phyloP scores from a whole-genome alignment of 2,113 vertebrate species.

The Archocentrus centrarchus region DNA sequence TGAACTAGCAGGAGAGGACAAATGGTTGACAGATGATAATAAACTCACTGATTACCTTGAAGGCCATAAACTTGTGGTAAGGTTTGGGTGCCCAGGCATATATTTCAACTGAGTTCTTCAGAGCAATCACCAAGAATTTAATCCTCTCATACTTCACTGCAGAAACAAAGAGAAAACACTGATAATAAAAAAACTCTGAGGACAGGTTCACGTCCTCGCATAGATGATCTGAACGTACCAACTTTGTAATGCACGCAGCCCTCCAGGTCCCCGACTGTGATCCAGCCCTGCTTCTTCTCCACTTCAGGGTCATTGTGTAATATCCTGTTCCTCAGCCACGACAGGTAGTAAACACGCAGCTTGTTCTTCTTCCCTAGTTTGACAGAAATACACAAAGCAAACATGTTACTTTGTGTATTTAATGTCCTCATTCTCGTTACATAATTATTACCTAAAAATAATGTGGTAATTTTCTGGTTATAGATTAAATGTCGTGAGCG shows the following conservation, averaged over 20 bases:
- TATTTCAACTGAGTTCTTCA: slow-evolving; percentile 98
- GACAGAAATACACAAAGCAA: neutral
- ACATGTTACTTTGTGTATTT: neutral
- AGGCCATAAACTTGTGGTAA: slow-evolving; percentile 99
- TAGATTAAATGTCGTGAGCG: rapidly evolving
- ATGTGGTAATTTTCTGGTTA: neutral
- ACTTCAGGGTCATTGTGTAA: slow-evolving; percentile 99
- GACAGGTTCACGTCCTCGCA: neutral
- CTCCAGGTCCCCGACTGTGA: slow-evolving; percentile 96
- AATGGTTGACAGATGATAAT: rapidly evolving
- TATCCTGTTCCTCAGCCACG: slow-evolving; percentile 98
- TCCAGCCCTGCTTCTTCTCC: slow-evolving; percentile 99
- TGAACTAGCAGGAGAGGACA: neutral
- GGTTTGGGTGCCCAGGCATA: slow-evolving; percentile 99
- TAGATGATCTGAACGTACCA: slow-evolving; percentile 78
- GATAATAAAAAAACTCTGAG: neutral
- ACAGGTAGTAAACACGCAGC: slow-evolving; percentile 97
- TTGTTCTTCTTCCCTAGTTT: slow-evolving; percentile 97
- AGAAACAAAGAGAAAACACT: slow-evolving; percentile 31
- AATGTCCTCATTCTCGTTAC: neutral
- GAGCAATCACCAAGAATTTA: slow-evolving; percentile 98
- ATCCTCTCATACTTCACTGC: slow-evolving; percentile 99
- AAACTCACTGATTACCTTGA: slow-evolving; percentile 85
- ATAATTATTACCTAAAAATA: neutral
- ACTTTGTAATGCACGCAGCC: slow-evolving; percentile 99